Evolutionary conservation across 2,113 vertebrate genomes (phyloP).

Genomic region (Colius striatus): DNA sequence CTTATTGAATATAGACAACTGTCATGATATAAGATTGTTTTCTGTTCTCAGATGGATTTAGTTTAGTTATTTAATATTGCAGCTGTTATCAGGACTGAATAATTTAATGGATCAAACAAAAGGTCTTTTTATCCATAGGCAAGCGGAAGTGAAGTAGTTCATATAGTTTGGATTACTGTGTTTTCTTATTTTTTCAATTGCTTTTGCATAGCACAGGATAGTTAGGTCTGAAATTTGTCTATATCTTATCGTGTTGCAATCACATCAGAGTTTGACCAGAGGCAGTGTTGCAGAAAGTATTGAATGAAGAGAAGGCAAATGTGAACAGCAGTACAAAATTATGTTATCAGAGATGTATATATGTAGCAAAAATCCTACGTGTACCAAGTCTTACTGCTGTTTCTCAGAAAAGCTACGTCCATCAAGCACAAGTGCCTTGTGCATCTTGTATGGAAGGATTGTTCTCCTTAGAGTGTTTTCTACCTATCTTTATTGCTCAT

Average conservation of each 20-base stretch:
- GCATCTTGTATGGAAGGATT: background rate
- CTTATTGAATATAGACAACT: background rate
- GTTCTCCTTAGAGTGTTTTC: background rate
- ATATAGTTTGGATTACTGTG: background rate
- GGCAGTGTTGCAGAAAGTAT: background rate
- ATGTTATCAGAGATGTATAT: background rate
- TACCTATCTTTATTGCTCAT: rapidly evolving
- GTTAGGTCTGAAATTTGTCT: background rate
- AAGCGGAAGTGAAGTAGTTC: background rate
- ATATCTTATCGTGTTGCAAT: background rate
- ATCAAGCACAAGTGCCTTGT: background rate
- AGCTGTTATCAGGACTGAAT: background rate
- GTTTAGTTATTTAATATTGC: background rate
- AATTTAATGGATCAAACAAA: background rate
- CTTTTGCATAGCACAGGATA: background rate
- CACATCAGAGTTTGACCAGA: background rate
- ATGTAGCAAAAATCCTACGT: background rate
- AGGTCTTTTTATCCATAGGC: background rate
- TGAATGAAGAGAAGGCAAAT: background rate
- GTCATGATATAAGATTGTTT: background rate
- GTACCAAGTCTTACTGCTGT: background rate
- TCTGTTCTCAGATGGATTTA: background rate
- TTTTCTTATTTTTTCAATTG: background rate
- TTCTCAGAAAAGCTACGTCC: background rate
- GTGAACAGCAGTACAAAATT: background rate